Evolutionary conservation across 2,888 invertebrate species (phyloP).

Genomic region (Caenorhabditis afra): DNA sequence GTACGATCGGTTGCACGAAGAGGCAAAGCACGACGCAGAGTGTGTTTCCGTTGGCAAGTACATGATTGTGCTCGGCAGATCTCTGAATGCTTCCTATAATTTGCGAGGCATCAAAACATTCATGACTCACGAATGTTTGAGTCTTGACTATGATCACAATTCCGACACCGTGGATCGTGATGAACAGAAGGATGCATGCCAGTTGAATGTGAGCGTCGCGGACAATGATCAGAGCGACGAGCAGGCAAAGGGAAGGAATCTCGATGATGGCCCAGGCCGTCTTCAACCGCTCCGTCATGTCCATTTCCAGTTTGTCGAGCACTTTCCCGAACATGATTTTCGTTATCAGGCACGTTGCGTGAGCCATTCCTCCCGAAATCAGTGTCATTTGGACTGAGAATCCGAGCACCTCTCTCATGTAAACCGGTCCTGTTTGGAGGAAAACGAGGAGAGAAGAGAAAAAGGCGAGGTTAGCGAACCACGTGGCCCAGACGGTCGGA

Average conservation of each 20-base stretch:
- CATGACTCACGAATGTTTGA: constrained; percentile 50
- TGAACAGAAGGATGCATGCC: constrained; percentile 54
- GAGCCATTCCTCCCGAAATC: constrained; percentile 54
- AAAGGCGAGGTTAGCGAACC: constrained; percentile 62
- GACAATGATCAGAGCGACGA: constrained; percentile 45
- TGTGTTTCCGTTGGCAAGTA: constrained; percentile 66
- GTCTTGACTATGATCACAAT: constrained; percentile 61
- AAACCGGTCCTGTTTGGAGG: constrained; percentile 61
- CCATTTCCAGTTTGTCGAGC: constrained; percentile 51
- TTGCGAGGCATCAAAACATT: too few species aligned
- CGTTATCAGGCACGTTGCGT: constrained; percentile 48
- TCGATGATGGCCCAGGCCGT: constrained; percentile 42
- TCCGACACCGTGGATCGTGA: constrained; percentile 63
- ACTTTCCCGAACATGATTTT: constrained; percentile 59
- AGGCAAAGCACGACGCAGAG: constrained; percentile 60
- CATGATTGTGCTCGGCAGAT: constrained; percentile 57
- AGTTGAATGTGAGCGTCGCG: constrained; percentile 37
- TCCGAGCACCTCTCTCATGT: constrained; percentile 56
- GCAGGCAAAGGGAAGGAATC: constrained; percentile 22
- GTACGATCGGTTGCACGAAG: constrained; percentile 49
- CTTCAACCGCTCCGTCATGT: constrained; percentile 51
- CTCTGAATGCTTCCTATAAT: constrained; percentile 52
- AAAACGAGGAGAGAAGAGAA: constrained; percentile 62
- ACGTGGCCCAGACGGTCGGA: constrained; percentile 60
- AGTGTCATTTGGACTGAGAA: constrained; percentile 42